Evolutionary conservation across 2,113 vertebrate species (phyloP), one percentile per base, ranked within the genome.

Genomic region (Silurus glanis): DNA sequence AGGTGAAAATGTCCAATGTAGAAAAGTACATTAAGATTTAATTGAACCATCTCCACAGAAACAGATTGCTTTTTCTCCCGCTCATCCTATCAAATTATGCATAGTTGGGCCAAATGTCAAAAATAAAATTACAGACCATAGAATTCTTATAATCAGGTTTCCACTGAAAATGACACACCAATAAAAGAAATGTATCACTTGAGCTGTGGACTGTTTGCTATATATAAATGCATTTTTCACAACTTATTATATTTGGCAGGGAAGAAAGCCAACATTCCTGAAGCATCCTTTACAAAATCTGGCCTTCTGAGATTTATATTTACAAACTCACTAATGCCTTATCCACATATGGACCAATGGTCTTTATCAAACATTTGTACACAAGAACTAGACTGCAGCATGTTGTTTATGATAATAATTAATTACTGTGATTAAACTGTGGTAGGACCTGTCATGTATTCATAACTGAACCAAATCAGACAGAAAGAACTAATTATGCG

Each of bases 41-140:
- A 51, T 78, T 76, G 62, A 53, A 56, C 59, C 47, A 45, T 85
- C 61, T 58, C 28, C 19, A 69, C 75, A 37, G 72, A 85, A 45
- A 80, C n/a, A 47, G 25, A 79, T 58, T 19, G 19, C 17, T 62
- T 61, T 76, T 75, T 59, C 37, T 13, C 12, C 5, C 19, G 9
- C 67, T 10, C 7, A 49, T n/a, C 51, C 5, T 3, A 69, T 67
- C 51, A 79, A 79, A 56, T 45, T 80, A n/a, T 28, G 51, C 74
- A 56, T 55, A 9, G 59, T 19, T 17, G 55, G 56, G 53, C 21
- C 23, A 51, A 61, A 12, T 47, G 67, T 14, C 64, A 59, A 23
- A 59, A 8, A 12, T 5, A 55, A 23, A 84, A 69, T 25, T 28
- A 16, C 25, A 58, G 0, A 14, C 14, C 53, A 37, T 79, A 79